A percentile compares a stretch with the other conserved stretches of the same genome.
These are phyloP conservation scores for Oxyteleia sp. DNA, from an alignment of 2,888 invertebrate genomes.

Conservation along the genomic window DNA sequence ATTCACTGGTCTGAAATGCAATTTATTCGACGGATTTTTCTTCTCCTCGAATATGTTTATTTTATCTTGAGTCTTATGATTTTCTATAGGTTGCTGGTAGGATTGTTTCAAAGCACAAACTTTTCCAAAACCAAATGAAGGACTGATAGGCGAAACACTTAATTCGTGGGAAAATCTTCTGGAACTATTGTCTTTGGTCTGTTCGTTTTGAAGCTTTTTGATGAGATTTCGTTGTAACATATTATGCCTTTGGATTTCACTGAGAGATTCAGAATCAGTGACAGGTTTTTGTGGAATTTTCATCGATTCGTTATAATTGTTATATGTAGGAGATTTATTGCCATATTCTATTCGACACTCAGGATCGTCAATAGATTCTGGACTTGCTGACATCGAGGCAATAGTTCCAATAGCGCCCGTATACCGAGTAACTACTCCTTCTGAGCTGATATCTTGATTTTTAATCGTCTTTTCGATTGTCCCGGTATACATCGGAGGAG, in stretches of 20 bases:
- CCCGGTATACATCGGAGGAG: conserved; percentile 37
- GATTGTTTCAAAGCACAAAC: conserved; percentile 74
- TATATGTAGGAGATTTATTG: conserved; percentile 33
- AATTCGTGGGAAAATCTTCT: conserved; percentile 62
- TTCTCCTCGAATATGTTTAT: conserved; percentile 81
- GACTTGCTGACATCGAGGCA: conserved; percentile 78
- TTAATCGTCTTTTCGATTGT: conserved; percentile 80
- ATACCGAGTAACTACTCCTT: conserved; percentile 85
- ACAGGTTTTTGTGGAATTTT: conserved; percentile 20
- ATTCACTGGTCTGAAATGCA: conserved; percentile 78
- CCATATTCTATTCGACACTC: conserved; percentile 22
- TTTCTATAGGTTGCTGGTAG: conserved; percentile 77
- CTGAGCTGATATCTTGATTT: conserved; percentile 85
- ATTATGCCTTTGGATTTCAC: conserved; percentile 84
- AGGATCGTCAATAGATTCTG: conserved; percentile 42
- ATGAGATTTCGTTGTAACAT: conserved; percentile 83
- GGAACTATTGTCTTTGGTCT: conserved; percentile 44
- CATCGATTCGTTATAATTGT: conserved; percentile 25
- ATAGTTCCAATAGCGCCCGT: conserved; percentile 85
- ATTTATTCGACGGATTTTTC: conserved; percentile 65
- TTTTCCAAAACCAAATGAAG: conserved; percentile 68
- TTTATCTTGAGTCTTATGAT: conserved; percentile 80
- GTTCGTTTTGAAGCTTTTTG: conserved; percentile 76
- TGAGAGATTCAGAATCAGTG: conserved; percentile 39
- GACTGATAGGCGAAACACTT: conserved; percentile 65